Base-by-base conservation (phyloP, 2,113 vertebrate genomes). In the Phaethon lepturus region DNA sequence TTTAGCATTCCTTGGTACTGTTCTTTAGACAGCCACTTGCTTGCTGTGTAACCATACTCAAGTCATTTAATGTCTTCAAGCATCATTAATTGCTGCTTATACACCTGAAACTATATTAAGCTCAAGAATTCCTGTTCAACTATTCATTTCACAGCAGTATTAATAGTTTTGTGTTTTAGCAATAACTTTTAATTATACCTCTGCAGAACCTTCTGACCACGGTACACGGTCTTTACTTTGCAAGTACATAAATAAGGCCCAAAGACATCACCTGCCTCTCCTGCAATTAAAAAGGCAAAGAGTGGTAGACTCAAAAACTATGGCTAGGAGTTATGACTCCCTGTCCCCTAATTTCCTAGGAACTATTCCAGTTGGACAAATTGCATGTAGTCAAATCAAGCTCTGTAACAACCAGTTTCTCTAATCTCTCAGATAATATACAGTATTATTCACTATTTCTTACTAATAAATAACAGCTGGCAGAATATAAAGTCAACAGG, bases 81-180 rank as follows among this genome's bases (percentile, higher is more conserved):
- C 77, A 88, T 76, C 90, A 79, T 92, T 90, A 96, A 60, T 75
- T 90, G 75, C 81, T 92, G 74, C 44, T 85, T 78, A 79, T 60
- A 67, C 28, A 64, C 53, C 78, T 93, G 76, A 72, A 95, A 67
- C 77, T 88, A n/a, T 63, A 67, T 87, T 91, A 93, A 94, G 59
- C 62, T 79, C 83, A 74, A 88, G 42, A 94, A 35, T 83, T 76
- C 29, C 49, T 42, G n/a, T 68, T 87, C 77, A 94, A 22, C 94
- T 90, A 8, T 53, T 90, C 60, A 72, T 44, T 93, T 93, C 64
- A 68, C 40, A 87, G 52, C 52, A 89, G 73, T 71, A 83, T 81
- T 86, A 93, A 78, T 22, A 77, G 44, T 42, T 89, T 89, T 94
- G 82, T 73, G 31, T 66, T 96, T 95, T 71, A 58, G 38, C 66